Evolutionary conservation across 2,113 vertebrate species (phyloP), one percentile per base, ranked within the genome.

Genomic region (Prietella phreatophila): DNA sequence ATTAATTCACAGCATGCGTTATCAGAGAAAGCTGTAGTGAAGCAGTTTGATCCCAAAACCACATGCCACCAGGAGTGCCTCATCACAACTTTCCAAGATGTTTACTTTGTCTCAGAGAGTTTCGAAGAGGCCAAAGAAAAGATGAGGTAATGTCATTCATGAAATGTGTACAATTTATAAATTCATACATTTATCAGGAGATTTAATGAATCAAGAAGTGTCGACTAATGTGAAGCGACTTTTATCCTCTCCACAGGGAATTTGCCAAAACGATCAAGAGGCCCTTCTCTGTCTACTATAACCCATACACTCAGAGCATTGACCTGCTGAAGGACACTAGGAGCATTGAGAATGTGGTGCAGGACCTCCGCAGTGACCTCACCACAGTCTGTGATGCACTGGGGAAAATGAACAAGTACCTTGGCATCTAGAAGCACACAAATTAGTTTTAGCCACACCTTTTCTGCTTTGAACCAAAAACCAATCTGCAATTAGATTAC

Each of bases 201-300:
- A 20, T 50, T 61, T 71, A 20, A 56, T 67, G 0, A 65, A 42
- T 79, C 79, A 17, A 22, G 20, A 56, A 14, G 1, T 30, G 36
- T 39, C 2, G 36, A 36, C 65, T 25, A 10, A 13, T 47, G n/a
- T 36, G 13, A 36, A 53, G 27, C 3, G 4, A 86, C 10, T 17
- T 11, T 33, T 42, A 47, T 58, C 82, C 90, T 92, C 90, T 90
- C 88, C 92, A 42, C 95, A 99, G 98, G 90, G 98, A 99, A 84
- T 99, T 99, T 4, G 98, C 98, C 5, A 99, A 97, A 94, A 96
- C 96, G 10, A 98, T 99, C 90, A 97, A 96, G 91, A 95, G 98
- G 30, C 98, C 98, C 17, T 99, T 99, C 94, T 99, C 97, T 0
- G 97, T 99, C n/a, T 97, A 97, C 94, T 99, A 99, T 94, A 98